A percentile compares a stretch with the other conserved stretches of the same genome.
Evolutionary conservation across 2,888 invertebrate species (phyloP).

Genomic region (Plagodis pulveraria): DNA sequence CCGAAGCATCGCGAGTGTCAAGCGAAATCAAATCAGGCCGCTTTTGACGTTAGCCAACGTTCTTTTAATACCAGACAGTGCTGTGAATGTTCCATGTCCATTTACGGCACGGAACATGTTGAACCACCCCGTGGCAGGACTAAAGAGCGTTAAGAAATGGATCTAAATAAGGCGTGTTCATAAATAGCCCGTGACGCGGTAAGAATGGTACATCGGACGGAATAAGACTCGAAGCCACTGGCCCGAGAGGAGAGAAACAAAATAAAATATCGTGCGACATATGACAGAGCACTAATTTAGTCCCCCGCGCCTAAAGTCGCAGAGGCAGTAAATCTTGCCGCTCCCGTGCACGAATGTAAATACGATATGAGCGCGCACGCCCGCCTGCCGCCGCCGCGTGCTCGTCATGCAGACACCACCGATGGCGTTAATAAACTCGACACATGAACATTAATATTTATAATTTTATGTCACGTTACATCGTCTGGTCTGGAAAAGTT

Average conservation of each 20-base stretch:
- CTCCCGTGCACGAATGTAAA: conserved; percentile 74
- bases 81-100: conserved; percentile 39
- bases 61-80: conserved; percentile 33
- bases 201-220: conserved; percentile 71
- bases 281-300: conserved; percentile 77
- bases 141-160: conserved; percentile 48
- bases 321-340: conserved; percentile 77
- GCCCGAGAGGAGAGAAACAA: conserved; percentile 59
- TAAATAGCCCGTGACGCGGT: conserved; percentile 73
- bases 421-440: conserved; percentile 62
- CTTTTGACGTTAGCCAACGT: conserved; percentile 36
- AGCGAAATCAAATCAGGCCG: conserved; percentile 48
- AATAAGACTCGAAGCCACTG: conserved; percentile 50
- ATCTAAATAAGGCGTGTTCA: conserved; percentile 73
- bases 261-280: conserved; percentile 78
- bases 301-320: conserved; percentile 63
- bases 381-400: conserved; percentile 57
- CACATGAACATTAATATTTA: conserved; percentile 70
- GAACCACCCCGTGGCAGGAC: conserved; percentile 39
- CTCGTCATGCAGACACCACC: conserved; percentile 52
- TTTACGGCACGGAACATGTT: conserved; percentile 38
- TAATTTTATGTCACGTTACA: conserved; percentile 50
- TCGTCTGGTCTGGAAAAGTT: conserved; percentile 24
- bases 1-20: conserved; percentile 56
- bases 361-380: conserved; percentile 69